Evolutionary conservation across 2,797 vertebrate genomes (phyloP), one percentile per base, ranked within the genome.

Genomic region (Stomatorhinus walkeri): DNA sequence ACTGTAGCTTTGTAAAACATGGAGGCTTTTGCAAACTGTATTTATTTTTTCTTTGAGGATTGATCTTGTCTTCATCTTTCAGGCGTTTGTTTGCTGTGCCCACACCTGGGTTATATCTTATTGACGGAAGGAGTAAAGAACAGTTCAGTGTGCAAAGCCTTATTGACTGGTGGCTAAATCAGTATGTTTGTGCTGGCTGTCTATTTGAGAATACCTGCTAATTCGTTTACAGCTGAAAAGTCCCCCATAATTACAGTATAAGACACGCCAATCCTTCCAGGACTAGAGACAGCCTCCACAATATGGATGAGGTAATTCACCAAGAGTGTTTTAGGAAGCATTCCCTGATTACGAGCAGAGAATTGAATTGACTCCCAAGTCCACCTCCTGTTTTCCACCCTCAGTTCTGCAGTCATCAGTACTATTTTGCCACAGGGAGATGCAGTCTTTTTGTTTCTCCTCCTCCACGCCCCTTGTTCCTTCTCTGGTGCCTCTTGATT

Each of bases 251-350:
- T 85, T 46, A 56, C 85, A 88, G 68, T 46, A 56, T 68, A 89
- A 49, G 72, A 76, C 24, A 40, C 1, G n/a, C 36, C 28, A 64
- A 24, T 89, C 48, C 40, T 68, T 89, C 48, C 86, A 59, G 68
- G 28, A 52, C 36, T 46, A 85, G 83, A 24, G n/a, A 46, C 22
- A 64, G 51, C 7, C n/a, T 54, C 84, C 43, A 72, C 12, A 81
- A 86, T 87, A 54, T 28, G 88, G 87, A 24, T 90, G 89, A 90
- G 85, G 68, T 90, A 85, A 90, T 90, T 56, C 72, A n/a, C 28
- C 88, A 85, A 48, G 16, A 54, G 46, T 40, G 22, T 76, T 86
- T 79, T 49, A 46, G 87, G 85, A 88, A 88, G 64, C 84, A 88
- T 54, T 52, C 49, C 46, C 59, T 88, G 51, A 90, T 90, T 90